Evolutionary conservation across 2,113 vertebrate genomes (phyloP).

Genomic region (Marcusenius ussheri): DNA sequence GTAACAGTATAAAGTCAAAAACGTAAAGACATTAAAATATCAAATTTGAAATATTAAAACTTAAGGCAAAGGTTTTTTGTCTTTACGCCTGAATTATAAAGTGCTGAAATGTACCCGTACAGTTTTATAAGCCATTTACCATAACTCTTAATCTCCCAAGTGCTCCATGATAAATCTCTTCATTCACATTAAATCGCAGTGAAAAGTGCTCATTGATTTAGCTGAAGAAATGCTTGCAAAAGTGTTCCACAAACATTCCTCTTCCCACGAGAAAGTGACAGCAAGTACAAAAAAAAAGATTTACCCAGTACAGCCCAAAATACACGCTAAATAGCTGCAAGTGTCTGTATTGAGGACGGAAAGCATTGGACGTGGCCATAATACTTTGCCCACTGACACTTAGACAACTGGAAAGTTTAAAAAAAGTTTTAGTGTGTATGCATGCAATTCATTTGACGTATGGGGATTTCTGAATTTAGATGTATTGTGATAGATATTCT

Average conservation of each 20-base stretch:
- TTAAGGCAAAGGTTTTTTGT: neutral
- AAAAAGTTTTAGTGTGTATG: neutral
- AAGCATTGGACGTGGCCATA: neutral
- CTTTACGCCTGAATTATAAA: neutral
- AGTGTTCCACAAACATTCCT: conserved; percentile 8
- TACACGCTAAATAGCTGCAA: neutral
- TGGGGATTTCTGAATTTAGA: neutral
- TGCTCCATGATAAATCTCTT: conserved; percentile 35
- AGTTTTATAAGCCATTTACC: neutral
- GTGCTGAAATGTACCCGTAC: neutral
- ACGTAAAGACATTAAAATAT: neutral
- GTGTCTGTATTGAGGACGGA: neutral
- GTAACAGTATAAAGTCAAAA: neutral
- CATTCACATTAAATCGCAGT: conserved; percentile 40
- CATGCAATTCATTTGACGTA: neutral
- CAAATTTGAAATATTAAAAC: neutral
- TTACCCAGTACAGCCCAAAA: conserved; percentile 6
- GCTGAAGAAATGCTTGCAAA: neutral
- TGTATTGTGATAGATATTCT: neutral
- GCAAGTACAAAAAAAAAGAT: conserved; percentile 14
- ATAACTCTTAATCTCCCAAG: neutral
- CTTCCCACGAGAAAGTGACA: conserved; percentile 42
- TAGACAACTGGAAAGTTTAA: neutral
- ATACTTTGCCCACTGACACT: neutral
- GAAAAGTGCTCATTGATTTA: conserved; percentile 27